These are phyloP conservation scores for Aleiodes leptofemur DNA, from an alignment of 2,888 invertebrate species.

Conservation along the genomic window DNA sequence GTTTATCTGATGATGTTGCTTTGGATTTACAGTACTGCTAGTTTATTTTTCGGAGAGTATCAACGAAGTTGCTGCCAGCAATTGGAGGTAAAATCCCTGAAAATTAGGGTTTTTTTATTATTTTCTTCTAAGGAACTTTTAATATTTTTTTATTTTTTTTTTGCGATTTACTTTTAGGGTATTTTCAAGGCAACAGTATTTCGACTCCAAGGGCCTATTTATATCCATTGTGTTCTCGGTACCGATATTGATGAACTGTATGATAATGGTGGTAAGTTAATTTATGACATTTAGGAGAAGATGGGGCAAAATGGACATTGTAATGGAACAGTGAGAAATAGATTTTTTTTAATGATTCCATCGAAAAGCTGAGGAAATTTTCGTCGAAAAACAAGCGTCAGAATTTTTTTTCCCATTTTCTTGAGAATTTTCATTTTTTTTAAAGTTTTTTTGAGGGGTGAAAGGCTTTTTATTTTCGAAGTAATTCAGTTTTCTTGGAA, in stretches of 20 bases:
- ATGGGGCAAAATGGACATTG: too few relatives aligned
- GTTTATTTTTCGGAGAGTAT: constrained; percentile 94
- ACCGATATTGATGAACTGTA: constrained; percentile 93
- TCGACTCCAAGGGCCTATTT: constrained; percentile 94
- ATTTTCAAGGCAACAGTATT: constrained; percentile 94
- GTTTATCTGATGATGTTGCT: not conserved
- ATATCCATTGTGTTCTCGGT: constrained; percentile 96
- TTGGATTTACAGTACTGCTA: constrained; percentile 80
- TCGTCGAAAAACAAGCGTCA: too few relatives aligned
- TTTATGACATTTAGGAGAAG: not conserved
- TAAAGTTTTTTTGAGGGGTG: too few relatives aligned
- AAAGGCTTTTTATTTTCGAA: too few relatives aligned
- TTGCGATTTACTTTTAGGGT: constrained; percentile 75
- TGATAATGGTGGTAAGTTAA: constrained; percentile 93
- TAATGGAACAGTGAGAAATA: too few relatives aligned
- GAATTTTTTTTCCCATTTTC: too few relatives aligned
- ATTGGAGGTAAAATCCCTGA: constrained; percentile 81
- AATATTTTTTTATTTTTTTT: not conserved
- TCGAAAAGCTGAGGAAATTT: too few relatives aligned
- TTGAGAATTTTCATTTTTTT: too few relatives aligned
- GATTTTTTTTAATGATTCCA: too few relatives aligned
- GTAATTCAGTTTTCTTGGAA: too few relatives aligned
- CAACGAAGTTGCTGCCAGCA: constrained; percentile 90
- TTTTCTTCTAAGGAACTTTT: constrained; percentile 21
- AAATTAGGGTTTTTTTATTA: not conserved